Evolutionary conservation across 2,797 vertebrate species (phyloP).

Genomic region (Cetoscarus ocellatus): DNA sequence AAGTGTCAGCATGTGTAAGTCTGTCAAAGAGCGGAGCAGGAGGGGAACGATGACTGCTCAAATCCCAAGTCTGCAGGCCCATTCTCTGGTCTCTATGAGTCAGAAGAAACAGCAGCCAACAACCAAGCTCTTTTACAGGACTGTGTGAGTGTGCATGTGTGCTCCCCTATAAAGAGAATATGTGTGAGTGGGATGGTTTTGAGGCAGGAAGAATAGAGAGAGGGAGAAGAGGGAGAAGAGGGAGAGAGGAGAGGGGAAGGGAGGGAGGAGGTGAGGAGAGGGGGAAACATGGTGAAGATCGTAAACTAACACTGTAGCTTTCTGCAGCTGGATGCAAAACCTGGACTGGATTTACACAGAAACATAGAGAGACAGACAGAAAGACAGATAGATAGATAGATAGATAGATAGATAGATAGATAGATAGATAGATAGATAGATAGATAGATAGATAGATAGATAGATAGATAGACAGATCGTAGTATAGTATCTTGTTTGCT

Average conservation of each 20-base stretch:
- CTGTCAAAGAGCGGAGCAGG: background rate
- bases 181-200: conserved; percentile 49
- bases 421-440: conserved; percentile 25
- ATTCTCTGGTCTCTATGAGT: conserved; percentile 26
- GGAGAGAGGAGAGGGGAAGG: conserved; percentile 22
- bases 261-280: conserved; percentile 16
- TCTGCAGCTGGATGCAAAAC: conserved; percentile 65
- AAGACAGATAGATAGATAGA: conserved; percentile 13
- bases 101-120: conserved; percentile 39
- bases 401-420: conserved; percentile 20
- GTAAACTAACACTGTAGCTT: conserved; percentile 72
- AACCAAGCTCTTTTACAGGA: conserved; percentile 41
- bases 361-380: conserved; percentile 1
- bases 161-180: conserved; percentile 22
- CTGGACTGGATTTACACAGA: conserved; percentile 60
- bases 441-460: conserved; percentile 25
- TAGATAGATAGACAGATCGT: conserved; percentile 31
- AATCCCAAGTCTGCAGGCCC: no score
- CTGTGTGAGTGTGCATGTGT: conserved; percentile 27
- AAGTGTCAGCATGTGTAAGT: background rate
- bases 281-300: conserved; percentile 66
- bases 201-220: conserved; percentile 52
- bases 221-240: conserved; percentile 41
- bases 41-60: background rate
- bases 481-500: conserved; percentile 41